phyloP scores from a whole-genome alignment of 2,797 vertebrate genomes.

The Phataginus tetradactyla region DNA sequence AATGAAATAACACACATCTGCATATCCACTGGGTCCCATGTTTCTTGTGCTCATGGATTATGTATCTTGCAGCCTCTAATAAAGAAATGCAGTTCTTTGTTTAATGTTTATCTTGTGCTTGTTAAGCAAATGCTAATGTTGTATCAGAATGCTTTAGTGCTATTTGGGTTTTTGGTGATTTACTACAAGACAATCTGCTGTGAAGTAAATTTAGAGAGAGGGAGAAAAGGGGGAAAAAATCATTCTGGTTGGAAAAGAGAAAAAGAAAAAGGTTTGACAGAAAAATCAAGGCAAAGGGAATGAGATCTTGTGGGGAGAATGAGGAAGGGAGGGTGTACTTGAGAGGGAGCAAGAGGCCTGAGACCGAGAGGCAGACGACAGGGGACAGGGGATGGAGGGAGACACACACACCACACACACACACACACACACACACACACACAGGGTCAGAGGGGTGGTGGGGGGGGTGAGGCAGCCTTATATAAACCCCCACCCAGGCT shows the following conservation, averaged over 20 bases:
- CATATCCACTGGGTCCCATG: conserved; percentile 98
- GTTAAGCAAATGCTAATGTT: conserved; percentile 94
- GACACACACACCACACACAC: background rate
- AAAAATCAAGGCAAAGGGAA: conserved; percentile 79
- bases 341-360: background rate
- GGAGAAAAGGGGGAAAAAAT: conserved; percentile 74
- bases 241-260: conserved; percentile 68
- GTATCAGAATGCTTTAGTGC: conserved; percentile 94
- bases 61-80: conserved; percentile 99
- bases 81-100: conserved; percentile 96
- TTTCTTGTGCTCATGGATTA: conserved; percentile 99
- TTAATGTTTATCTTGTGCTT: conserved; percentile 99
- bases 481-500: conserved; percentile 77
- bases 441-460: background rate
- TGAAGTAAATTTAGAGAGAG: conserved; percentile 91
- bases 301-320: background rate
- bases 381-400: conserved; percentile 54
- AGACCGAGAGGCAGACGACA: conserved; percentile 66
- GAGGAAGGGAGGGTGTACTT: background rate
- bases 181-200: conserved; percentile 93
- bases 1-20: conserved; percentile 98
- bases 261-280: conserved; percentile 81
- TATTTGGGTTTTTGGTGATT: conserved; percentile 93
- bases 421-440: background rate
- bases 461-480: conserved; percentile 70